phyloP scores from a whole-genome alignment of 2,888 invertebrate genomes.

The Caenorhabditis angaria region DNA sequence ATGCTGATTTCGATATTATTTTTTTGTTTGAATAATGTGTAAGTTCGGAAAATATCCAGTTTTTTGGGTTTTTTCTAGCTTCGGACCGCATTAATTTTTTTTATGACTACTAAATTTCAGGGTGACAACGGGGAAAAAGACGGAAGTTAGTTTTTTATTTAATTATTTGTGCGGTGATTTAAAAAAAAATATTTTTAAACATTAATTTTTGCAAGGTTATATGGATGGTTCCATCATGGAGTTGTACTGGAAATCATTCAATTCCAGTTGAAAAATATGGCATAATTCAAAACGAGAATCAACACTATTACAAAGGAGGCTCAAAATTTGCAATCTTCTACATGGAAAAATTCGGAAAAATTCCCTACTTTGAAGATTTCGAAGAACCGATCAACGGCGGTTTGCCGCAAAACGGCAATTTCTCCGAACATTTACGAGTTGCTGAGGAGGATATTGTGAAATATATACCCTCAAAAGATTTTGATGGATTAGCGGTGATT shows the following conservation, averaged over 20 bases:
- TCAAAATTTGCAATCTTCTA: slow-evolving; percentile 50
- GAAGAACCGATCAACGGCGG: slow-evolving; percentile 52
- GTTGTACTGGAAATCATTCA: slow-evolving; percentile 10
- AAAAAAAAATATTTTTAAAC: no score
- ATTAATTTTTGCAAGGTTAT: no score
- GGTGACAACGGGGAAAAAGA: no score
- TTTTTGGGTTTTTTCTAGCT: no score
- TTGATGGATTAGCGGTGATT: slow-evolving; percentile 49
- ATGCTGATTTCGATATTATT: no score
- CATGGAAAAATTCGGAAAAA: slow-evolving; percentile 43
- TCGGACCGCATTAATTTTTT: no score
- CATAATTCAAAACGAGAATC: slow-evolving; percentile 25
- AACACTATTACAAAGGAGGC: slow-evolving; percentile 35
- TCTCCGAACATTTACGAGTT: slow-evolving; percentile 17
- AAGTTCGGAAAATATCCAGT: no score
- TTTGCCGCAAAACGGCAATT: slow-evolving; percentile 50
- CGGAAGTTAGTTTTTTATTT: no score
- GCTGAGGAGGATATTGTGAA: slow-evolving; percentile 33
- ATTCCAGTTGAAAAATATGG: slow-evolving; percentile 34
- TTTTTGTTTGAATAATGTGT: no score
- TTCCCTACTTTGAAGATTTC: slow-evolving; percentile 42
- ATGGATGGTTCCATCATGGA: slow-evolving; percentile 41
- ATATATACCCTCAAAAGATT: slow-evolving; percentile 46
- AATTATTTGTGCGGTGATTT: no score
- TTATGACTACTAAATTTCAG: no score